Base-by-base conservation (phyloP, 2,797 vertebrate species). In the Onychomys torridus region DNA sequence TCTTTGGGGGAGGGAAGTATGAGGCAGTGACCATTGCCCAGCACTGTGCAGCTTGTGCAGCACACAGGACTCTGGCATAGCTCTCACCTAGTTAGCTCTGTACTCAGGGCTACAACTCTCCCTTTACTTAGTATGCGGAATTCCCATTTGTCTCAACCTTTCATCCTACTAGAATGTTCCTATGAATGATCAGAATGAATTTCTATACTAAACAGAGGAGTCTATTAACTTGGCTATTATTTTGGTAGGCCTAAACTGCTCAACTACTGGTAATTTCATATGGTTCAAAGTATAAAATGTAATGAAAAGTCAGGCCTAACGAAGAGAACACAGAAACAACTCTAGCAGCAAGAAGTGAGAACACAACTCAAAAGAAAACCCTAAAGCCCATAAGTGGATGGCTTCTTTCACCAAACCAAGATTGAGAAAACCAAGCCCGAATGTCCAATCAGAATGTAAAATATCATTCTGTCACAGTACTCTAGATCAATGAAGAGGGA, bases 401-500 rank as follows among this genome's bases (percentile, higher is more conserved):
- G 13, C 7, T 40, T 61, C 21, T 82, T 43, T 43, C 57, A 57
- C 34, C 78, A 81, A 81, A 37, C 21, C 12, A 81, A 40, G 78
- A 95, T 37, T 75, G 46, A 46, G 34, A 95, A 90, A 69, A 95
- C 52, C 21, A 73, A 67, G 71, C 29, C 59, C 81, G 52, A 93
- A 81, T 82, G 81, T 21, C 17, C 32, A 89, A 11, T 93, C 43
- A 91, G 71, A 76, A 29, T 59, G 81, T 92, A 84, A 88, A 93
- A 73, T 57, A 95, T 49, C 49, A 65, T 86, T 76, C 23, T 84
- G 10, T 67, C 6, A 69, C 23, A 32, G 75, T 67, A 89, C 37
- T 43, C 9, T 40, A 92, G 37, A 75, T n/a, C 90, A 96, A 85
- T 67, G 34, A 91, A 79, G 89, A 79, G 40, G 86, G 25, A 91